These are phyloP conservation scores for Hirtodrosophila histrioides DNA, from an alignment of 2,888 invertebrate species.

Conservation along the genomic window DNA sequence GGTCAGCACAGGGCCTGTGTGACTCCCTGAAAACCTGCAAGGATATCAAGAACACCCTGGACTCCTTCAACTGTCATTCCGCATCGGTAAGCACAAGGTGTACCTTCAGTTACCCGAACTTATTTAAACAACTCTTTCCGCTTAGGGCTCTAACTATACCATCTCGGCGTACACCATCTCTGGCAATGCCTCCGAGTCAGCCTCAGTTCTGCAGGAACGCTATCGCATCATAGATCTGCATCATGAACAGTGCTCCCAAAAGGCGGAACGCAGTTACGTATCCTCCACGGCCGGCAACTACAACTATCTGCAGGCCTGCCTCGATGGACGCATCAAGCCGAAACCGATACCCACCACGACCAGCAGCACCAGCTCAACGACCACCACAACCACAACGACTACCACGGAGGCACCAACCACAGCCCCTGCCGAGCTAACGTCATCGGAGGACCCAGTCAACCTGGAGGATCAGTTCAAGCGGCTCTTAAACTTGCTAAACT, in stretches of 20 bases:
- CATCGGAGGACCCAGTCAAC: slow-evolving; percentile 39
- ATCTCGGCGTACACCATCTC: slow-evolving; percentile 74
- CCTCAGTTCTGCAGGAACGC: slow-evolving; percentile 69
- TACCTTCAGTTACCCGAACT: background rate
- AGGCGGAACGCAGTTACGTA: slow-evolving; percentile 73
- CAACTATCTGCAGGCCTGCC: slow-evolving; percentile 72
- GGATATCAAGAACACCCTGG: slow-evolving; percentile 60
- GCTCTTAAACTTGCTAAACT: slow-evolving; percentile 76
- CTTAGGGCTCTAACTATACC: slow-evolving; percentile 78
- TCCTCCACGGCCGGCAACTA: slow-evolving; percentile 72
- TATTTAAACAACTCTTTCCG: background rate
- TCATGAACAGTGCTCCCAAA: slow-evolving; percentile 68
- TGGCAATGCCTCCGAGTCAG: slow-evolving; percentile 78
- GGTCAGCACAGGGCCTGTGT: slow-evolving; percentile 59
- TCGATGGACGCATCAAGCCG: slow-evolving; percentile 68
- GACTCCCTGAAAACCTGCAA: slow-evolving; percentile 51
- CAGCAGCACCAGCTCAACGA: slow-evolving; percentile 36
- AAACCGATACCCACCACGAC: slow-evolving; percentile 40
- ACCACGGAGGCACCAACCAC: slow-evolving; percentile 50
- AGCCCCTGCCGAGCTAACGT: slow-evolving; percentile 41
- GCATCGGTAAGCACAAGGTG: slow-evolving; percentile 58
- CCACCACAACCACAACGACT: slow-evolving; percentile 59
- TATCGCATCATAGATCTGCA: slow-evolving; percentile 71
- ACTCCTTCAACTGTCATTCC: slow-evolving; percentile 73
- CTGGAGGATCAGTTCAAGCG: slow-evolving; percentile 71